Conservation (phyloP, 2,797 vertebrate genomes). For the Enteromius afrohamiltoni region DNA sequence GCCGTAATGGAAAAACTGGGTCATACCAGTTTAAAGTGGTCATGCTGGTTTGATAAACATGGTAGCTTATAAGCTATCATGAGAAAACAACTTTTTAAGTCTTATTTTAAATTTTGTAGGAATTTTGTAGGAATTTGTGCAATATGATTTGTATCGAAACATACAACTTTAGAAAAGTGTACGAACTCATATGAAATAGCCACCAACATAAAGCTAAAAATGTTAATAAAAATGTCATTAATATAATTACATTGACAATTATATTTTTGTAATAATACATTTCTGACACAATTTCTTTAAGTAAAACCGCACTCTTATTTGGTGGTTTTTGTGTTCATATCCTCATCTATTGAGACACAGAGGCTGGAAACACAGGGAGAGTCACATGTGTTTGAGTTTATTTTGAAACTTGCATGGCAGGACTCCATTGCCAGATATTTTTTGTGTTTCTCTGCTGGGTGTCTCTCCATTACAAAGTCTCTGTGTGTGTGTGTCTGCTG, state of each 20-base stretch:
- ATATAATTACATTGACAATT: too few species aligned
- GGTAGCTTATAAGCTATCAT: neutral
- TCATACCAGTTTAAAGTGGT: neutral
- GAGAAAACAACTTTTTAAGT: neutral
- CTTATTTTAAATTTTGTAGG: neutral
- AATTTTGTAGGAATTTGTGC: neutral
- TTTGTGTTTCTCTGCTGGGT: conserved; percentile 5
- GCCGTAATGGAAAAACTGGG: neutral
- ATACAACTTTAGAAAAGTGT: neutral
- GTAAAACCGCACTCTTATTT: neutral
- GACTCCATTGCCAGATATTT: neutral
- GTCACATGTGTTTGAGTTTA: neutral
- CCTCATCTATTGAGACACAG: neutral
- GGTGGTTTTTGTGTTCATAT: neutral
- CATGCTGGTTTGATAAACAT: neutral
- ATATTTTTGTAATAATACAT: neutral
- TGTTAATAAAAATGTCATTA: too few species aligned
- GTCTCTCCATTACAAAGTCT: conserved; percentile 31
- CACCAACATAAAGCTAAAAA: too few species aligned
- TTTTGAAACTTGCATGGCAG: neutral
- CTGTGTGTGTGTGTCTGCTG: neutral
- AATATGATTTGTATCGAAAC: neutral
- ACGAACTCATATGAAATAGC: too few species aligned
- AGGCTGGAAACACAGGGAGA: neutral
- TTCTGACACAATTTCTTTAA: neutral